Percentiles rank a stretch among this genome's conserved stretches.
Evolutionary conservation across 2,888 invertebrate genomes (phyloP).

Genomic region (Melanostoma mellinum): DNA sequence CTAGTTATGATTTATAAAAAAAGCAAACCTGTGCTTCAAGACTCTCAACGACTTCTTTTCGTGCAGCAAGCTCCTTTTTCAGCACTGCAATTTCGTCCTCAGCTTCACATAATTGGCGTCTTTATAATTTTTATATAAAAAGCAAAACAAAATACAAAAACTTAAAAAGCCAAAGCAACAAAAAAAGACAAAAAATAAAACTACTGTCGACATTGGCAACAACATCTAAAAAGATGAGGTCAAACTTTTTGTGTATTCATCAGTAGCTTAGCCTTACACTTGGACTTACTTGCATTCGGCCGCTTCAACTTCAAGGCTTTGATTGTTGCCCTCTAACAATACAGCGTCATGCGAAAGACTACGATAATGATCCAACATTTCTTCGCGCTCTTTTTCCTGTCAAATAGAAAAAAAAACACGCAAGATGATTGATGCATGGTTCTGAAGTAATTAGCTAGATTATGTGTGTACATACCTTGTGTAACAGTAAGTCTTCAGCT

Average conservation of each 20-base stretch:
- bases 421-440: constrained; percentile 54
- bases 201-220: constrained; percentile 62
- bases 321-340: constrained; percentile 89
- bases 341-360: constrained; percentile 90
- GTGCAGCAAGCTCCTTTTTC: constrained; percentile 85
- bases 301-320: constrained; percentile 90
- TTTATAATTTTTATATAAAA: constrained; percentile 71
- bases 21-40: constrained; percentile 84
- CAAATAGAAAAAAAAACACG: constrained; percentile 47
- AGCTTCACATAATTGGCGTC: constrained; percentile 83
- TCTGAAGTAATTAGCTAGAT: constrained; percentile 36
- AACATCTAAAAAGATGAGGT: constrained; percentile 61
- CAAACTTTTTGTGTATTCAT: constrained; percentile 11
- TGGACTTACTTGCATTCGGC: constrained; percentile 85
- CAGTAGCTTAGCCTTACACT: constrained; percentile 14
- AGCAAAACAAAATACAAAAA: constrained; percentile 60
- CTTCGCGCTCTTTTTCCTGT: constrained; percentile 90
- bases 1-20: background rate
- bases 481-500: constrained; percentile 89
- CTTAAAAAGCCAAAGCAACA: constrained; percentile 74
- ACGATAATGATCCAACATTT: constrained; percentile 91
- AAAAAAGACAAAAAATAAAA: constrained; percentile 78
- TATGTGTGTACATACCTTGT: constrained; percentile 83
- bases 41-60: constrained; percentile 83
- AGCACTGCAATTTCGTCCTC: constrained; percentile 85